phyloP scores from a whole-genome alignment of 30 jellyfish, hydroid and myxozoan species.

The Pseudorhiza aurosa region DNA sequence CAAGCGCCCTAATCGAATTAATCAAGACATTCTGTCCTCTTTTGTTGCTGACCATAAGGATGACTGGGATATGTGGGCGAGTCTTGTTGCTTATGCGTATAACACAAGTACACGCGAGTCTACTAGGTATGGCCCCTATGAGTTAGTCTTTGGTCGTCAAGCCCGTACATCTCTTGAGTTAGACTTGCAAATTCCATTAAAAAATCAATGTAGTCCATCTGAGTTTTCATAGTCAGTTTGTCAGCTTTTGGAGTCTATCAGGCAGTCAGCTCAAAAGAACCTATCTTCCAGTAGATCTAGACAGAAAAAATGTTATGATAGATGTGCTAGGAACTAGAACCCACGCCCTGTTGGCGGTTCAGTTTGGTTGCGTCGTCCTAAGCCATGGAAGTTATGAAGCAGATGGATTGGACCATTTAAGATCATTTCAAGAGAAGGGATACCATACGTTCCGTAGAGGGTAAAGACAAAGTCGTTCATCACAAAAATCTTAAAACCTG shows the following conservation, averaged over 20 bases:
- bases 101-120: conserved; percentile 22
- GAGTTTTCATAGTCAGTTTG: conserved; percentile 22
- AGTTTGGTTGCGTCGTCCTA: conserved; percentile 22
- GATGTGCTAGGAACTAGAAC: conserved; percentile 9
- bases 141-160: conserved; percentile 15
- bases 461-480: conserved; percentile 9
- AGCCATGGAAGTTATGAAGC: conserved; percentile 12
- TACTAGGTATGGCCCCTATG: conserved; percentile 29
- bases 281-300: conserved; percentile 9
- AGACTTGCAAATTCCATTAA: conserved; percentile 18
- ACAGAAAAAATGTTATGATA: conserved; percentile 14
- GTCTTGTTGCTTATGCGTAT: conserved; percentile 22
- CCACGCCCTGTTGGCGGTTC: conserved; percentile 35
- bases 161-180: conserved; percentile 30
- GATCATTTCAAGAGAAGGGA: conserved; percentile 12
- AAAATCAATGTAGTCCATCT: conserved; percentile 12
- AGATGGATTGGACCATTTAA: conserved; percentile 13
- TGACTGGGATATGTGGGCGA: conserved; percentile 24
- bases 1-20: conserved; percentile 40
- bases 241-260: conserved; percentile 13
- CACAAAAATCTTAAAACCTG: conserved; percentile 18
- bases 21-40: conserved; percentile 30
- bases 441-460: conserved; percentile 34
- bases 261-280: conserved; percentile 18
- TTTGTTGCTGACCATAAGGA: conserved; percentile 27